Percentiles rank a stretch among this genome's conserved stretches.
phyloP scores from a whole-genome alignment of 2,888 invertebrate genomes.

The Osedax fenrisi region DNA sequence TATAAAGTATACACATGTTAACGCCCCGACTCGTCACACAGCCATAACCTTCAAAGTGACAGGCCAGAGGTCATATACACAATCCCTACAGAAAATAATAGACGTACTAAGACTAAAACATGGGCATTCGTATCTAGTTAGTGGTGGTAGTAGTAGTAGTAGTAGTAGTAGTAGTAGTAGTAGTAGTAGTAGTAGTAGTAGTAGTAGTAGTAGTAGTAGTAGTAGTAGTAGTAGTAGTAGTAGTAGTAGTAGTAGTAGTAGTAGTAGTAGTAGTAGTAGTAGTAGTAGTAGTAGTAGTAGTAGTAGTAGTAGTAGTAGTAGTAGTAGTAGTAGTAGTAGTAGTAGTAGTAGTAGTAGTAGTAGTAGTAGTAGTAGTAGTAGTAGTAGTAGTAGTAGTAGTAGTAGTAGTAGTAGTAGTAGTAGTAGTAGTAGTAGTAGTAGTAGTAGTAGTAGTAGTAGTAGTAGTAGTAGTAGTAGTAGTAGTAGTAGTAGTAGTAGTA shows the following conservation, averaged over 20 bases:
- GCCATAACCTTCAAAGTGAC: no score
- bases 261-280: slow-evolving; percentile 2
- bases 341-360: slow-evolving; percentile 2
- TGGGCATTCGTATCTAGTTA: no score
- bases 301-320: slow-evolving; percentile 2
- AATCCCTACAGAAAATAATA: no score
- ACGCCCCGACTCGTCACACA: no score
- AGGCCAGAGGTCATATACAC: no score
- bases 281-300: slow-evolving; percentile 2
- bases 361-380: slow-evolving; percentile 2
- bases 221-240: slow-evolving; percentile 2
- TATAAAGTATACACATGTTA: no score
- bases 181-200: slow-evolving; percentile 2
- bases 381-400: no score
- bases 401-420: not conserved
- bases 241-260: slow-evolving; percentile 2
- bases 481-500: not conserved
- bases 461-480: not conserved
- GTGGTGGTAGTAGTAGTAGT: not conserved
- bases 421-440: not conserved
- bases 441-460: not conserved
- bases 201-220: not conserved
- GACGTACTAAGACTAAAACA: no score
- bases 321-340: slow-evolving; percentile 2
- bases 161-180: not conserved